Evolutionary conservation across 1,140 invertebrate genomes (phyloP).

Genomic region (Anthonomus grandis): DNA sequence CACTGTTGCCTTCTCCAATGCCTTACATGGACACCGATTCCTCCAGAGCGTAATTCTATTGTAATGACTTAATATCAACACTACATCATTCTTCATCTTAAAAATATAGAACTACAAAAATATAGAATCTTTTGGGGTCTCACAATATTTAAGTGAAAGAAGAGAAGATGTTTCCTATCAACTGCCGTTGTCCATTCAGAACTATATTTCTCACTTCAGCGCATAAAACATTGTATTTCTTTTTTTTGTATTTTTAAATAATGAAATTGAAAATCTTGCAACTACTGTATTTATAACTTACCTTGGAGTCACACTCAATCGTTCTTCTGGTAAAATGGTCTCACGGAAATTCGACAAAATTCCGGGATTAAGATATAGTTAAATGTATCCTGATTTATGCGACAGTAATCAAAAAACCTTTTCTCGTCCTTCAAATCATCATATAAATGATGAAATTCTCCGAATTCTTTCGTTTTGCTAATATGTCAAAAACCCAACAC

Average conservation of each 20-base stretch:
- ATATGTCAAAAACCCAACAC: no score
- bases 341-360: conserved; percentile 10
- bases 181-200: neutral
- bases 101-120: no score
- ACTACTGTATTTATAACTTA: conserved; percentile 19
- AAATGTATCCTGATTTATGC: conserved; percentile 9
- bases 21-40: no score
- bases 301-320: conserved; percentile 17
- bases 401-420: no score
- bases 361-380: conserved; percentile 11
- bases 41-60: no score
- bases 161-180: neutral
- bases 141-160: neutral
- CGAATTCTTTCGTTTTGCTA: no score
- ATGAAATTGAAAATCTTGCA: conserved; percentile 10
- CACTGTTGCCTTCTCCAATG: no score
- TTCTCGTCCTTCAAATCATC: no score
- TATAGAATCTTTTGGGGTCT: no score
- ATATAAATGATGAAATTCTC: no score
- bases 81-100: no score
- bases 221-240: conserved; percentile 9
- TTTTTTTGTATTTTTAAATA: neutral
- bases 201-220: conserved; percentile 1
- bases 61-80: no score
- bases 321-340: conserved; percentile 16